These are phyloP conservation scores for Aplysia californica DNA, from an alignment of 1,140 invertebrate genomes.

Conservation along the genomic window DNA sequence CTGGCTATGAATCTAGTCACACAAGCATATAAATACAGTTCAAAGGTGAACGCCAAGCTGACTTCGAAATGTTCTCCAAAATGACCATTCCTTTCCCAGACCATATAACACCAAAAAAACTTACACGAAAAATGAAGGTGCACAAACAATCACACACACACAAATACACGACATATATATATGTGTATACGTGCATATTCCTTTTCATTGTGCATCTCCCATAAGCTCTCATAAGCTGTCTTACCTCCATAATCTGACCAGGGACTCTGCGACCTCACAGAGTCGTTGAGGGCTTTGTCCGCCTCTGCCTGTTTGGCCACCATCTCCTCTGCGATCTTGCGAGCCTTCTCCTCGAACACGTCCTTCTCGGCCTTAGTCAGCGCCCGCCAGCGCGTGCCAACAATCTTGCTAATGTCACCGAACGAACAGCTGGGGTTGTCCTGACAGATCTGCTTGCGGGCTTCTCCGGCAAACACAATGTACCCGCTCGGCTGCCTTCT, in stretches of 20 bases:
- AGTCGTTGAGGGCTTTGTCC: constrained; percentile 58
- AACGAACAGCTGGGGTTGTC: constrained; percentile 95
- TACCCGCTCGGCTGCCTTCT: constrained; percentile 90
- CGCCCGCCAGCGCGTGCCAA: constrained; percentile 95
- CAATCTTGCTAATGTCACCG: constrained; percentile 97
- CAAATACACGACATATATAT: too few species aligned
- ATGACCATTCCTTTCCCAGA: too few species aligned
- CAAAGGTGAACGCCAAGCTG: too few species aligned
- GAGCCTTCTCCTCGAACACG: constrained; percentile 80
- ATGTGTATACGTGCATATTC: too few species aligned
- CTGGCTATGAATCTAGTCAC: too few species aligned
- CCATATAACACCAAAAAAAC: too few species aligned
- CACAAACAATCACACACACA: too few species aligned
- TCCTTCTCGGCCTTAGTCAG: constrained; percentile 88
- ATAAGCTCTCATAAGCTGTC: too few species aligned
- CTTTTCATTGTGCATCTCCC: too few species aligned
- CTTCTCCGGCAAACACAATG: constrained; percentile 97
- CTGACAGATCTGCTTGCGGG: constrained; percentile 85
- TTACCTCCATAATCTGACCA: constrained; percentile 41
- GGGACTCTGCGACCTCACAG: constrained; percentile 49
- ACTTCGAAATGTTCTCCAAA: too few species aligned
- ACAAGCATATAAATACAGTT: too few species aligned
- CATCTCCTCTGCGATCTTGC: constrained; percentile 58
- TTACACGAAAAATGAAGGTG: too few species aligned
- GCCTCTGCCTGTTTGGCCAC: constrained; percentile 61